These are phyloP conservation scores for Prionailurus viverrinus DNA, from an alignment of 2,113 vertebrate species.

Conservation along the genomic window DNA sequence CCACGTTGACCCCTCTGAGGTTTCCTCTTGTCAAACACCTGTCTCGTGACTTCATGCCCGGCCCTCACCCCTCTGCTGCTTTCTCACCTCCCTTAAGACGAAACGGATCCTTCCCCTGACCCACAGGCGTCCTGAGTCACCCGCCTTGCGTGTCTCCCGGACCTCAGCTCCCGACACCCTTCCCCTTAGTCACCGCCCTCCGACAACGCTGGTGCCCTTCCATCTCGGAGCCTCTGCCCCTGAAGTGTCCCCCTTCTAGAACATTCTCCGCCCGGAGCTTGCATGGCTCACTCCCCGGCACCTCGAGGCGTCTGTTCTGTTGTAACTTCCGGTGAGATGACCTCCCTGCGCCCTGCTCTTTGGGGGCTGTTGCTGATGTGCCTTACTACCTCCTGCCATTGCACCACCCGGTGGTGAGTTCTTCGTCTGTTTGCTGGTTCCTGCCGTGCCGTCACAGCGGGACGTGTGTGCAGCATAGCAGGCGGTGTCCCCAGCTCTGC, in stretches of 20 bases:
- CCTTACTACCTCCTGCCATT: background rate
- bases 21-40: background rate
- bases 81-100: too few species aligned
- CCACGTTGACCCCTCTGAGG: background rate
- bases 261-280: background rate
- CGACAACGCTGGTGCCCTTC: background rate
- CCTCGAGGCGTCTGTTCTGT: background rate
- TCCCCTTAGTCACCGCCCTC: background rate
- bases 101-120: background rate
- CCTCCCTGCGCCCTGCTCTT: fast-evolving
- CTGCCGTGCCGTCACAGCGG: too few species aligned
- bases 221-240: background rate
- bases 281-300: background rate
- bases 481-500: background rate
- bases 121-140: background rate
- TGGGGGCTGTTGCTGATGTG: fast-evolving
- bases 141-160: too few species aligned
- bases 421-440: background rate
- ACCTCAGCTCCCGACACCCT: too few species aligned
- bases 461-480: background rate
- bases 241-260: background rate
- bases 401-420: fast-evolving
- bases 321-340: background rate
- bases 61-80: background rate
- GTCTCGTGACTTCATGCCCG: fast-evolving